Base-by-base conservation (phyloP, 1,140 invertebrate species). In the Apis dorsata region DNA sequence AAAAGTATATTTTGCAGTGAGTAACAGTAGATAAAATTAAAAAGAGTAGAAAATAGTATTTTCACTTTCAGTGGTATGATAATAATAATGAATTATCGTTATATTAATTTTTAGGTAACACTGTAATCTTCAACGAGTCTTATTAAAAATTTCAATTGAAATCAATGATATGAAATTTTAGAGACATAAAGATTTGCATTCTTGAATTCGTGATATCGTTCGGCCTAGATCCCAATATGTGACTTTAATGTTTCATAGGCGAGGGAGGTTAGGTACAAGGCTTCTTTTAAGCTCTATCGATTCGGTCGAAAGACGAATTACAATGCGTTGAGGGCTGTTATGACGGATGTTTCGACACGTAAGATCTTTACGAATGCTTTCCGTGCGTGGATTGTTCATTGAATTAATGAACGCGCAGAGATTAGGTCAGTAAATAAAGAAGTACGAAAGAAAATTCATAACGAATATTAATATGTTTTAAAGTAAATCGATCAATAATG, bases 211-310 rank as follows among this genome's bases (percentile, higher is more conserved):
- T 53, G 21, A 34, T 76, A 86, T 79, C 74, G 78, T 81, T 59
- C 60, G 86, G 60, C 83, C 79, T 63, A 79, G 86, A 87, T 85
- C 34, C 60, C 78, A 65, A 63, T 55, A 66, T 53, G 69, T 17
- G 66, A 68, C 55, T 80, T 76, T 69, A 84, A 81, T 72, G 81
- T 84, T 71, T 72, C 71, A 57, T 28, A 53, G 62, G 21, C 57
- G 59, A 60, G 74, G 75, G 73, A 15, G 24, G 5, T 34, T 60
- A 75, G 28, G 71, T 76, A 79, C 78, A 84, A 86, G 87, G 87
- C 86, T 88, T 88, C 87, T 74, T 88, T 88, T 83, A 80, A 88
- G 86, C 86, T 85, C 77, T 88, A 88, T 88, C 78, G 87, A 88
- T 88, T 88, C 70, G 51, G 34, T 78, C 53, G 69, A 75, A 79